Evolutionary conservation across 2,113 vertebrate species (phyloP).

Genomic region (Crotophaga sulcirostris): DNA sequence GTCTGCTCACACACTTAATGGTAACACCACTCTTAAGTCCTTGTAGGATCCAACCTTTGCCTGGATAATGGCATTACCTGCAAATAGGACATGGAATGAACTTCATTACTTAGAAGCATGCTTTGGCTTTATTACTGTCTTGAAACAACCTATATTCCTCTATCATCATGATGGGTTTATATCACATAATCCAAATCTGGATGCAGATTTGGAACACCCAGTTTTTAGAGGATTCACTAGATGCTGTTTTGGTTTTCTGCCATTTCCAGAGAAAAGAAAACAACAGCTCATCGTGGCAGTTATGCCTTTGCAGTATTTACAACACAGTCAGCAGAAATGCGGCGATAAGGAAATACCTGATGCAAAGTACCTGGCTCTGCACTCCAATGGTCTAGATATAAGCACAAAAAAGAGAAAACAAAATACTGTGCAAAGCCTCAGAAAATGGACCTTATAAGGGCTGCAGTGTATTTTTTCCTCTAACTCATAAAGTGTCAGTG

Average conservation of each 20-base stretch:
- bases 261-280: background rate
- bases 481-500: background rate
- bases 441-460: background rate
- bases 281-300: background rate
- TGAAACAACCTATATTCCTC: background rate
- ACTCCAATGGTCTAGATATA: background rate
- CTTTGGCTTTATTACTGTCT: background rate
- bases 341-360: background rate
- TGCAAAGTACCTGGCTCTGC: background rate
- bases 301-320: background rate
- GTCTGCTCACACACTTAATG: background rate
- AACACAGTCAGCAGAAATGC: background rate
- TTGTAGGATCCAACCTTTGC: background rate
- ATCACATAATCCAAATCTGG: background rate
- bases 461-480: background rate
- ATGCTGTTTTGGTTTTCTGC: background rate
- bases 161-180: background rate
- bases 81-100: background rate
- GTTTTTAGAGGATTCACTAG: background rate
- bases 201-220: background rate
- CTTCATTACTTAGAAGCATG: background rate
- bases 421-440: background rate
- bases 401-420: background rate
- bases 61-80: background rate
- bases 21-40: fast-evolving